Evolutionary conservation across 1,140 invertebrate species (phyloP).

Genomic region (Wiebesia pumilae): DNA sequence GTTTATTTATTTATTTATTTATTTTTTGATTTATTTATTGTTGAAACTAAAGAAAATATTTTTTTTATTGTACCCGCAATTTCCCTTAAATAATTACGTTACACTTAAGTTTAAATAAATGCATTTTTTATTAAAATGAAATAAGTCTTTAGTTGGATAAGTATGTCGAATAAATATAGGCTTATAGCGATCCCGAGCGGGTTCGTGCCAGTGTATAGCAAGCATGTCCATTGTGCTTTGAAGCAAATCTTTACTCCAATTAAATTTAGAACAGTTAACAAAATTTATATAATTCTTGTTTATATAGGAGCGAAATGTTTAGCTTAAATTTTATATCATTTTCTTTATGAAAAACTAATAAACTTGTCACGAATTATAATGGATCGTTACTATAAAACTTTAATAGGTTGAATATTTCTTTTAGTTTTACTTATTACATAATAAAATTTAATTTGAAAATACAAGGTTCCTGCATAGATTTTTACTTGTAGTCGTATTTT

Average conservation of each 20-base stretch:
- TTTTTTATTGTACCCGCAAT: background rate
- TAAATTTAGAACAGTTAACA: background rate
- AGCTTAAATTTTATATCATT: conserved; percentile 16
- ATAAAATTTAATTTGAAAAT: conserved; percentile 29
- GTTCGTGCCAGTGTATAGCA: background rate
- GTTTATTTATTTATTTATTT: background rate
- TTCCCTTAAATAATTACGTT: background rate
- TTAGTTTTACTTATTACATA: conserved; percentile 16
- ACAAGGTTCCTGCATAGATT: background rate
- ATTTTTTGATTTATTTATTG: no score
- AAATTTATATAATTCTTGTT: conserved; percentile 12
- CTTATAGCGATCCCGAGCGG: background rate
- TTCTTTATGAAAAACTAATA: conserved; percentile 22
- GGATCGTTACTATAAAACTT: conserved; percentile 18
- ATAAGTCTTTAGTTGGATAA: background rate
- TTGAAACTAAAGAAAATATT: background rate
- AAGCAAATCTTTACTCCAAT: conserved; percentile 8
- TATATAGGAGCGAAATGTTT: conserved; percentile 6
- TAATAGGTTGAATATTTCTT: conserved; percentile 9
- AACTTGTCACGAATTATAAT: conserved; percentile 24
- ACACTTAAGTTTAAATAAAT: background rate
- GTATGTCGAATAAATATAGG: background rate
- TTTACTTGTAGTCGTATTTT: background rate
- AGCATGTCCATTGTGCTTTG: background rate
- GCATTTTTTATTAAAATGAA: background rate